These are phyloP conservation scores for Forbesichthys papilliferus DNA, from an alignment of 2,113 vertebrate species.

Conservation along the genomic window DNA sequence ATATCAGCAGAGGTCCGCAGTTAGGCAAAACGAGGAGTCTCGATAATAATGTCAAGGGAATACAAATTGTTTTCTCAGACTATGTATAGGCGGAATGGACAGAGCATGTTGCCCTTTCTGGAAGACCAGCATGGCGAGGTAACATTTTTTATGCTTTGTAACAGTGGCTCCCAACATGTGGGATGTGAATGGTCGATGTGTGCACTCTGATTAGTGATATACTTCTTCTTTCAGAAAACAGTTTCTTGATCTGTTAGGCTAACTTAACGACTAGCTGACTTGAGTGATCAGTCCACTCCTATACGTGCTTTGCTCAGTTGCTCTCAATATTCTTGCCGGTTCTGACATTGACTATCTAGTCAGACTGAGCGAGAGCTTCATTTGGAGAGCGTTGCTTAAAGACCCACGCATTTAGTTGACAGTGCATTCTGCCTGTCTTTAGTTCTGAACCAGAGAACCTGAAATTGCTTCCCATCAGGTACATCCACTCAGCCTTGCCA, in stretches of 20 bases:
- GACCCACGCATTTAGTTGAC: conserved; percentile 12
- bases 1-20: not conserved
- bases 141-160: too few relatives aligned
- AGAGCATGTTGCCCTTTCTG: too few relatives aligned
- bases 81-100: too few relatives aligned
- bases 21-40: too few relatives aligned
- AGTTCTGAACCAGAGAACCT: not conserved
- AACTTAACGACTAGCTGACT: not conserved
- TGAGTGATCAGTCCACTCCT: not conserved
- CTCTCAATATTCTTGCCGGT: not conserved
- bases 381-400: conserved; percentile 7
- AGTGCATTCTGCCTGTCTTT: not conserved
- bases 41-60: too few relatives aligned
- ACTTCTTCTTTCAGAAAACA: not conserved
- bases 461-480: not conserved
- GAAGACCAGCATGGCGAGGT: not conserved
- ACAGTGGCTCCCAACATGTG: too few relatives aligned
- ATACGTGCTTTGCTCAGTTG: not conserved
- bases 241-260: not conserved
- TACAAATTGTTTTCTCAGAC: too few relatives aligned
- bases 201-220: too few relatives aligned
- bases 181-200: too few relatives aligned
- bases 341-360: conserved; percentile 20
- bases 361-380: conserved; percentile 9
- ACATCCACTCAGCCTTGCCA: not conserved